Base-by-base conservation (phyloP, 1,140 invertebrate species). In the Brachionus angularis region DNA sequence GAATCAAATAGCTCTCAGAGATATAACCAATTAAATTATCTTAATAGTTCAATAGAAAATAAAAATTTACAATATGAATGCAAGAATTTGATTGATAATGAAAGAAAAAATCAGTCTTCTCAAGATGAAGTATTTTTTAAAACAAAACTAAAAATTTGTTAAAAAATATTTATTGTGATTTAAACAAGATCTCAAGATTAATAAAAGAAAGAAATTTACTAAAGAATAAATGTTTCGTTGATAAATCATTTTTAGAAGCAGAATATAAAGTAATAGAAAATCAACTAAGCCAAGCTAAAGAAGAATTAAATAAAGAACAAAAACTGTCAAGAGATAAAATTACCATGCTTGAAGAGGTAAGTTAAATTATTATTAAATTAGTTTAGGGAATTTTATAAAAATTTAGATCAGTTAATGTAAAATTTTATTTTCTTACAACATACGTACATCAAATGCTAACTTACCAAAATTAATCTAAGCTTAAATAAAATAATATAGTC, bases 301-400 rank as follows among this genome's bases (percentile, higher is more conserved):
- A 67, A 47, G 62, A 67, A 12, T 47, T 67, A 8, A n/a, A 12
- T 5, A 21, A 18, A 12, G 42, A 67, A 47, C 16, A 67, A 8
- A 67, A 46, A 46, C 1, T 46, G 10, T 46, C 62, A 33, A 67
- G 23, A 46, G 62, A 67, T n/a, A 67, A 67, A 49, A 34, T 67
- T 2, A 25, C 29, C 29, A 46, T 18, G 21, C 42, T 67, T 12
- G 62, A 67, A 67, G 62, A 67, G 62, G 62, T 67, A 10, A 31
- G 42, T 67, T 64, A 14, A 36, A 42, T 16, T 10, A 10, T 10
- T 10, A 42, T 10, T 42, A 16, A 42, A 10, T 42, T 42, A 10
- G 16, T 10, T 16, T 42, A 10, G 39, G 16, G 39, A 10, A 10
- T 16, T 42, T 10, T 10, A 10, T 16, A 10, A 42, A 42, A 42